Evolutionary conservation across 1,140 invertebrate genomes (phyloP).

Genomic region (Drosophila oshimai): DNA sequence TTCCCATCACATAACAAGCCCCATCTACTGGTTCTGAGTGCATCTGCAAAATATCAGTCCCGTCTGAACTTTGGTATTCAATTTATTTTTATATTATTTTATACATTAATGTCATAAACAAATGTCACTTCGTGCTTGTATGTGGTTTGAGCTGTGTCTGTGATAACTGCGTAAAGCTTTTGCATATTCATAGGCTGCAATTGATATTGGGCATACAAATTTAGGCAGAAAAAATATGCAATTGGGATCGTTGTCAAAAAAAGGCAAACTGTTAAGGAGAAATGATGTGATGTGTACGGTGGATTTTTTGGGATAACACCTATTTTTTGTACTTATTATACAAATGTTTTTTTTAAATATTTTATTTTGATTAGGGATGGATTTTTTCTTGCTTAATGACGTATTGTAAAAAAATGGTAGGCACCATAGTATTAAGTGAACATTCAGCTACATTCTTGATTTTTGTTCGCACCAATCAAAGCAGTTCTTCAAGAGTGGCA

Average conservation of each 20-base stretch:
- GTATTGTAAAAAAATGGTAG: too few species aligned
- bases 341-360: too few species aligned
- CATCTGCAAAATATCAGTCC: constrained; percentile 6
- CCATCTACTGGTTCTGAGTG: background rate
- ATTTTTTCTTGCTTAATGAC: too few species aligned
- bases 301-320: too few species aligned
- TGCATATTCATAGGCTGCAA: constrained; percentile 62
- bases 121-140: constrained; percentile 1
- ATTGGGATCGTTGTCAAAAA: background rate
- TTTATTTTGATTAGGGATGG: too few species aligned
- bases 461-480: too few species aligned
- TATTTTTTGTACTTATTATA: too few species aligned
- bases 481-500: too few species aligned
- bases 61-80: constrained; percentile 36
- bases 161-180: constrained; percentile 59
- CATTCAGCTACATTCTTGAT: too few species aligned
- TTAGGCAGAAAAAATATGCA: background rate
- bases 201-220: constrained; percentile 14
- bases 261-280: background rate
- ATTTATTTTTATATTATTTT: constrained; percentile 38
- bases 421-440: too few species aligned
- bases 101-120: constrained; percentile 53
- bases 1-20: background rate
- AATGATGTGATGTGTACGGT: too few species aligned
- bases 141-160: constrained; percentile 5